Evolutionary conservation across 2,888 invertebrate genomes (phyloP), one percentile per base, ranked within the genome.

Genomic region (Drosophila hamatofila): DNA sequence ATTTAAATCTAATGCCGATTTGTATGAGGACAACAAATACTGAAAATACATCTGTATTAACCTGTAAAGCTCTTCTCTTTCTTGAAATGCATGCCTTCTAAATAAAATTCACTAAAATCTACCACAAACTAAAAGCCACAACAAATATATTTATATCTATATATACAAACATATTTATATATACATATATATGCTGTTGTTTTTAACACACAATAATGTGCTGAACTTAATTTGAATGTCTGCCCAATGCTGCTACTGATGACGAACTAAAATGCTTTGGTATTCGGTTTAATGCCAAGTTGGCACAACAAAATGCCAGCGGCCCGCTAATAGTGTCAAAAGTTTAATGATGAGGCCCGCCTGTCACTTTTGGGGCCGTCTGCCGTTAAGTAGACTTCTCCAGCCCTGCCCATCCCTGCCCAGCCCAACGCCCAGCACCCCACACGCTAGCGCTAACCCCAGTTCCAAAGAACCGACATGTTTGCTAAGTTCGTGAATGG

Each of bases 321-420:
- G 74, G 70, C 52, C 55, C 75, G 78, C 82, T 90, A 91, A 90
- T 88, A 89, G 89, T 91, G 90, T 91, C 91, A 91, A 91, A 89
- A 90, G 86, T 89, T 89, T 83, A 90, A 90, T 91, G 84, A 86
- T 73, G 88, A 75, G 74, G 56, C 75, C 71, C 68, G 75, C 67
- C 83, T 89, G 88, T 88, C 85, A 89, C 59, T 72, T 65, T 66
- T 75, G 59, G 73, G 71, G 76, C 72, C 68, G 76, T 76, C 66
- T 77, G 75, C 87, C 86, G 68, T 78, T 78, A 86, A 88, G 87
- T 75, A 82, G 83, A 73, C 42, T 35, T 18, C 27, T 58, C 46
- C 49, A 39, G 21, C 23, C 48, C 48, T 18, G 18, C 12, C 9
- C 44, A 44, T 21, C 41, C n/a, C 30, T 30, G 30, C 11, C 25